Percentiles rank a stretch among this genome's conserved stretches.
Evolutionary conservation across 2,797 vertebrate species (phyloP).

Genomic region (Lepilemur ruficaudatus): DNA sequence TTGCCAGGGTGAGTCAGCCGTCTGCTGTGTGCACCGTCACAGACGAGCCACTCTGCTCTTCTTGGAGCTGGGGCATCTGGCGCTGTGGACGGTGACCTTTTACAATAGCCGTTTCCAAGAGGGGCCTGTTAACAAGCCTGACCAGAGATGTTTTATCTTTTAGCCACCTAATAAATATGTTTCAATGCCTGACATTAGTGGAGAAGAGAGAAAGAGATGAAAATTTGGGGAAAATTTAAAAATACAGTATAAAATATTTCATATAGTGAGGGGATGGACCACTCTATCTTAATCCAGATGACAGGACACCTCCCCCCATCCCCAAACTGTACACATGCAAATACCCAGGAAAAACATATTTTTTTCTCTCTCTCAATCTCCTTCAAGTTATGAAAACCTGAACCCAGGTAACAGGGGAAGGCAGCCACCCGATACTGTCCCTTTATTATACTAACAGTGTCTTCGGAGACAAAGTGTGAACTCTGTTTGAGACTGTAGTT

Average conservation of each 20-base stretch:
- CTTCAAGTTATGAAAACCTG: neutral
- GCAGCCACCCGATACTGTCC: neutral
- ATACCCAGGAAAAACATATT: neutral
- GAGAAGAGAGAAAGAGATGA: neutral
- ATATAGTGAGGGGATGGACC: neutral
- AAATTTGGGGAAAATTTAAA: neutral
- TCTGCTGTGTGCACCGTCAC: rapidly evolving
- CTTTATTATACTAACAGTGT: neutral
- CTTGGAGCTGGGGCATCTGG: rapidly evolving
- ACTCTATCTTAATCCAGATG: neutral
- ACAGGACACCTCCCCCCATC: rapidly evolving
- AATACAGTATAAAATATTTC: neutral
- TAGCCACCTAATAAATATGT: neutral
- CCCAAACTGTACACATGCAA: neutral
- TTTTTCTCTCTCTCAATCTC: neutral
- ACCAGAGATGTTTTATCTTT: neutral
- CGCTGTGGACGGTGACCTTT: neutral
- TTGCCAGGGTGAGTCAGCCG: slow-evolving; percentile 91
- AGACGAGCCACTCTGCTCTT: rapidly evolving
- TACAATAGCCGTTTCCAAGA: neutral
- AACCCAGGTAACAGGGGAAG: neutral
- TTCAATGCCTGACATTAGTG: neutral
- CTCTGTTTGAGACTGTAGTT: neutral
- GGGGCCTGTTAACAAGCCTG: neutral
- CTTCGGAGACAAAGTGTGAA: neutral